Evolutionary conservation across 2,797 vertebrate genomes (phyloP), one percentile per base, ranked within the genome.

Genomic region (Alosa sapidissima): DNA sequence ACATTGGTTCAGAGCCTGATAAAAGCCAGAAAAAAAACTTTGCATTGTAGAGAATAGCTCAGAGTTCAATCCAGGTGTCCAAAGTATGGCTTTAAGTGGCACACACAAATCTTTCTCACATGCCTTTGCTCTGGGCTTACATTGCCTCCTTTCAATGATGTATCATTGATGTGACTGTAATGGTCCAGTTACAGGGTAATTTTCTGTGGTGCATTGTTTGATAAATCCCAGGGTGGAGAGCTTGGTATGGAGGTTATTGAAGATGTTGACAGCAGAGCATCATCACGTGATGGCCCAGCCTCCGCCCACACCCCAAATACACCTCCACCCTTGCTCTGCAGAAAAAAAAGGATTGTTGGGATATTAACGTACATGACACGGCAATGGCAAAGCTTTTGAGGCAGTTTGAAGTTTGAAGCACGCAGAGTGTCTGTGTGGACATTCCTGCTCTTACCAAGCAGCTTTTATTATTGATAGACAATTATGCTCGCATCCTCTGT

Each of bases 381-480:
- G 28, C 28, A 28, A 21, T 5, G 19, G 19, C 55, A n/a, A 58
- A 21, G 19, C 55, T 21, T 58, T 16, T 58, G 5, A 21, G 55
- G 0, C 55, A 58, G 19, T n/a, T 21, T 7, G 5, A 58, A 5
- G 52, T 55, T 55, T 55, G 52, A 16, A 55, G 52, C 14, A 19
- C 52, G 3, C 52, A 55, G 52, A 2, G 11, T 19, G 19, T 5
- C 19, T 6, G 55, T 58, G 55, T 58, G 6, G 55, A 58, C 55
- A 3, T 58, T 16, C 55, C 55, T 58, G 55, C 3, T 58, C 54
- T 6, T 58, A 14, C 54, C 19, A 58, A 58, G 54, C 54, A 21
- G 54, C 65, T 36, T 72, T 36, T 36, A 72, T 72, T 72, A 72
- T 72, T 72, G 65, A 72, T 72, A 41, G 28, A 72, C 65, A 72